Conservation (phyloP, 1,140 invertebrate species). For the Coptotermes formosanus region DNA sequence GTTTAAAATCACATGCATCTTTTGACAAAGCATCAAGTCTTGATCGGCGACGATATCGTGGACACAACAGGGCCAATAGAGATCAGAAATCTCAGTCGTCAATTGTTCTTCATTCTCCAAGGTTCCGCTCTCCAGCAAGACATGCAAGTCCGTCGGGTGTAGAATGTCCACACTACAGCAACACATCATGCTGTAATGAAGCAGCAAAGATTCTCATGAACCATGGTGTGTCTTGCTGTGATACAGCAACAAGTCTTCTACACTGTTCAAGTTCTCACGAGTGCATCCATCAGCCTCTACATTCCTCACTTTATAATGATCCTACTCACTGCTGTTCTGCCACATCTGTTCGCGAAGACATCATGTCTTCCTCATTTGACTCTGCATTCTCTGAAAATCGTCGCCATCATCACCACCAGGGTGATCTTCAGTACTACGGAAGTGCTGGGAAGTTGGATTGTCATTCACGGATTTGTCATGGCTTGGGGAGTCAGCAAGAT, state of each 20-base stretch:
- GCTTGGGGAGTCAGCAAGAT: not conserved
- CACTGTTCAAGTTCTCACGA: not conserved
- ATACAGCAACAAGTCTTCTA: not conserved
- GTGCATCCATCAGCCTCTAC: not conserved
- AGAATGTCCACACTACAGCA: not conserved
- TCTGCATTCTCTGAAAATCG: not conserved
- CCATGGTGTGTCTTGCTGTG: not conserved
- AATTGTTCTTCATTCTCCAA: slow-evolving; percentile 23
- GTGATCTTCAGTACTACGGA: slow-evolving; percentile 13
- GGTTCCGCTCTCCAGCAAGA: slow-evolving; percentile 20
- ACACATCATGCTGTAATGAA: not conserved
- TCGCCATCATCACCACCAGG: not conserved
- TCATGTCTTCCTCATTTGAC: not conserved
- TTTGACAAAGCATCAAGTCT: slow-evolving; percentile 10
- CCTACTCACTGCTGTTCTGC: slow-evolving; percentile 3
- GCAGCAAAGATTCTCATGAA: not conserved
- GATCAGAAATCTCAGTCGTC: slow-evolving; percentile 27
- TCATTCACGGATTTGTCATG: not conserved
- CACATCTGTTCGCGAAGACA: not conserved
- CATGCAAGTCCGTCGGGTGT: not conserved
- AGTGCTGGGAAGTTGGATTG: slow-evolving; percentile 26
- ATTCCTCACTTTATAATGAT: not conserved
- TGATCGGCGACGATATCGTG: slow-evolving; percentile 18
- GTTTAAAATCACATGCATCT: not conserved
- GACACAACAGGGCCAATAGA: not conserved